Conservation (phyloP, 2,888 invertebrate genomes). For the Sarcophaga caerulescens region DNA sequence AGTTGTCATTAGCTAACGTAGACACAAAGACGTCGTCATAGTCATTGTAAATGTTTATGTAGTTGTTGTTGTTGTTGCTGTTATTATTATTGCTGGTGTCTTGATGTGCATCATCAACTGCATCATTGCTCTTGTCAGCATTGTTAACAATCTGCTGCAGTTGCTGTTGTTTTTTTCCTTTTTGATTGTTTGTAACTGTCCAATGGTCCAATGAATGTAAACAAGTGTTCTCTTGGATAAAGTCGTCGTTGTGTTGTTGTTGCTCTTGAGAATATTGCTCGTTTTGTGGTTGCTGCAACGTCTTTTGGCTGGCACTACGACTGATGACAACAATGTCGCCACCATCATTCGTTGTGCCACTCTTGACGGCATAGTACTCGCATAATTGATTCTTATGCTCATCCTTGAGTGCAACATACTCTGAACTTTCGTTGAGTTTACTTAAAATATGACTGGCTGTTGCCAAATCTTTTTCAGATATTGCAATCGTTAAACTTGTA, state of each 20-base stretch:
- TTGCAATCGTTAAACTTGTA: slow-evolving; percentile 77
- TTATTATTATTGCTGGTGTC: slow-evolving; percentile 14
- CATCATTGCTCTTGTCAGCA: slow-evolving; percentile 66
- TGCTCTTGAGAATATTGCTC: slow-evolving; percentile 45
- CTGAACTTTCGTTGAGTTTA: slow-evolving; percentile 72
- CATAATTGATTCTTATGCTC: slow-evolving; percentile 73
- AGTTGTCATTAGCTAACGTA: slow-evolving; percentile 49
- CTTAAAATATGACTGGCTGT: slow-evolving; percentile 73
- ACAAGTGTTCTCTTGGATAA: slow-evolving; percentile 63
- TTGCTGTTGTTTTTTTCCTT: slow-evolving; percentile 20
- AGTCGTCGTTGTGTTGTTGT: slow-evolving; percentile 39
- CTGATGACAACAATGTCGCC: slow-evolving; percentile 68
- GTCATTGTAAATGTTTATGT: slow-evolving; percentile 35
- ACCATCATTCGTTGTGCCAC: neutral
- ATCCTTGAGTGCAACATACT: slow-evolving; percentile 73
- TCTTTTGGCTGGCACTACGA: slow-evolving; percentile 63
- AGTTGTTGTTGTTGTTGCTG: slow-evolving; percentile 1
- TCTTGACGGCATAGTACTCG: slow-evolving; percentile 72
- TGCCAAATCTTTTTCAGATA: slow-evolving; percentile 78
- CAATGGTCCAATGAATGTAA: slow-evolving; percentile 68
- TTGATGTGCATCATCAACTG: slow-evolving; percentile 56
- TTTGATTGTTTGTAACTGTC: slow-evolving; percentile 53
- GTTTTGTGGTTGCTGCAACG: slow-evolving; percentile 61
- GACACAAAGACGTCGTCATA: slow-evolving; percentile 60
- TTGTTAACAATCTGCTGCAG: slow-evolving; percentile 58